Conservation (phyloP, 2,797 vertebrate species). For the Nannoperca obscura region DNA sequence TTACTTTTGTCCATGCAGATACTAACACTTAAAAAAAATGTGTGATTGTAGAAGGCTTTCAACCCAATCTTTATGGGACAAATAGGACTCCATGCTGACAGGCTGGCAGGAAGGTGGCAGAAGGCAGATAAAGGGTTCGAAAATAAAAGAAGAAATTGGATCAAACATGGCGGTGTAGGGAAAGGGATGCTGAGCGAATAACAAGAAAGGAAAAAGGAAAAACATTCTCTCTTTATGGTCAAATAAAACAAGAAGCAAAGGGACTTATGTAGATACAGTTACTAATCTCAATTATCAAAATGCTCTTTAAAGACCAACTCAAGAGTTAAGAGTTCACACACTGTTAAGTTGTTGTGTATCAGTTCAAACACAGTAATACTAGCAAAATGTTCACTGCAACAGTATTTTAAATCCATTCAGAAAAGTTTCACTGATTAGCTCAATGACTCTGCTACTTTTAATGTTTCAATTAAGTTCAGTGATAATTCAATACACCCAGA, state of each 20-base stretch:
- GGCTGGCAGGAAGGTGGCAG: background rate
- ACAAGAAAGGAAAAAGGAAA: background rate
- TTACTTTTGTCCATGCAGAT: slow-evolving; percentile 7
- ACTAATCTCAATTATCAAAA: slow-evolving; percentile 7
- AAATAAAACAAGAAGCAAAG: background rate
- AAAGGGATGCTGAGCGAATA: slow-evolving; percentile 11
- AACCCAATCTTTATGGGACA: slow-evolving; percentile 20
- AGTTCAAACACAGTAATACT: background rate
- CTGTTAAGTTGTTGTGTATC: background rate
- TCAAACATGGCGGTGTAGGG: background rate
- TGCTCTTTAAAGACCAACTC: background rate
- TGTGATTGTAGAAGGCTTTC: slow-evolving; percentile 31
- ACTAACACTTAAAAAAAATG: slow-evolving; percentile 13
- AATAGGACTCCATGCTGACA: slow-evolving; percentile 13
- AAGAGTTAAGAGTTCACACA: background rate
- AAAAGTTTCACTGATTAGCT: slow-evolving; percentile 36
- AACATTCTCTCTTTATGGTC: background rate
- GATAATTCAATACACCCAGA: slow-evolving; percentile 58
- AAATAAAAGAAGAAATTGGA: slow-evolving; percentile 20
- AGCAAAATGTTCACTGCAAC: background rate
- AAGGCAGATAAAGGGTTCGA: slow-evolving; percentile 29
- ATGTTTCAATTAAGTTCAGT: slow-evolving; percentile 63
- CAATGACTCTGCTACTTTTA: slow-evolving; percentile 42
- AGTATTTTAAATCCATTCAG: slow-evolving; percentile 13
- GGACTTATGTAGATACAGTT: background rate